phyloP scores from a whole-genome alignment of 2,113 vertebrate genomes.

The Nibea coibor region DNA sequence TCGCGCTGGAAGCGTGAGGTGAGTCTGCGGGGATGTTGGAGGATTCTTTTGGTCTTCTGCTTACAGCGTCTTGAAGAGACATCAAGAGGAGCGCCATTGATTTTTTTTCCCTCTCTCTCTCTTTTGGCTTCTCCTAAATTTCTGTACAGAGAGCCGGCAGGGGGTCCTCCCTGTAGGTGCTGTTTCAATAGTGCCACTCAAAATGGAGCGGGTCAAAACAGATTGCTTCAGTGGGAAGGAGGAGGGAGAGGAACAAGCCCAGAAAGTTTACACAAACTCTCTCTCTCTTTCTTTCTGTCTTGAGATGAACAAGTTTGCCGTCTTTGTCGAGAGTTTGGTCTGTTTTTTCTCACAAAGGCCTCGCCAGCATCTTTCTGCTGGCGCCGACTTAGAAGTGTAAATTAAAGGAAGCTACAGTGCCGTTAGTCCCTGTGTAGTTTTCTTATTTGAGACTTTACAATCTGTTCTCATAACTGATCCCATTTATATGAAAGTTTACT shows the following conservation, averaged over 20 bases:
- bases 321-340: constrained; percentile 39
- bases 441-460: neutral
- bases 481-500: neutral
- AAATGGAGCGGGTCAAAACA: constrained; percentile 79
- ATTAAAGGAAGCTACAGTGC: constrained; percentile 52
- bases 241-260: constrained; percentile 48
- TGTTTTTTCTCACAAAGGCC: constrained; percentile 27
- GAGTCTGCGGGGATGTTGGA: constrained; percentile 78
- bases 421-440: neutral
- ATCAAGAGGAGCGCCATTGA: constrained; percentile 83
- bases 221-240: constrained; percentile 70
- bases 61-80: constrained; percentile 81
- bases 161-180: constrained; percentile 82
- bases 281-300: constrained; percentile 51
- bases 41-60: constrained; percentile 80
- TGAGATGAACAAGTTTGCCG: constrained; percentile 50
- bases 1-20: constrained; percentile 67
- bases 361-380: constrained; percentile 42
- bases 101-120: constrained; percentile 52
- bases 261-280: constrained; percentile 72
- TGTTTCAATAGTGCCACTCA: constrained; percentile 78
- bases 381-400: constrained; percentile 46
- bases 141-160: constrained; percentile 78
- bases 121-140: constrained; percentile 77
- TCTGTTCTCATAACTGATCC: neutral